phyloP scores from a whole-genome alignment of 2,113 vertebrate species.

The Mesembrinibis cayennensis region DNA sequence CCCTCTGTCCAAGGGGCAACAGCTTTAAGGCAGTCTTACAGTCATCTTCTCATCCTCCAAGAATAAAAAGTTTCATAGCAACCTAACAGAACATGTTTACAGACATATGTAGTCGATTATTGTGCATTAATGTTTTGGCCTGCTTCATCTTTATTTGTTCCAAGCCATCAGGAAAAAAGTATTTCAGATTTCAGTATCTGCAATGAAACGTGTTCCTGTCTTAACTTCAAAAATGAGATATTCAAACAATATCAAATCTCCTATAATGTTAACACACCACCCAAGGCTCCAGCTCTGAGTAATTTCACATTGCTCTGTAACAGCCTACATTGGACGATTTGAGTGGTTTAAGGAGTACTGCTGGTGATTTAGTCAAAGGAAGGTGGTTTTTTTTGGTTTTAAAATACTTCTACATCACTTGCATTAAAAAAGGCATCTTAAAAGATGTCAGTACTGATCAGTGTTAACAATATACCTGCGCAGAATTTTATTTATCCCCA shows the following conservation, averaged over 20 bases:
- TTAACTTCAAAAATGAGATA: background rate
- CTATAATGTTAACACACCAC: background rate
- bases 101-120: slow-evolving; percentile 24
- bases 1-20: background rate
- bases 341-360: background rate
- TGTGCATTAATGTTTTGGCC: slow-evolving; percentile 36
- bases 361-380: background rate
- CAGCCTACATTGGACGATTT: background rate
- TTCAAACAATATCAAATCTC: background rate
- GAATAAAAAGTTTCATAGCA: slow-evolving; percentile 45
- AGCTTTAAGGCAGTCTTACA: background rate
- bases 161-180: slow-evolving; percentile 13
- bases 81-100: slow-evolving; percentile 56
- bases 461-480: background rate
- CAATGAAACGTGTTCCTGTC: background rate
- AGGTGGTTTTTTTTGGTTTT: background rate
- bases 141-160: slow-evolving; percentile 16
- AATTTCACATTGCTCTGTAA: background rate
- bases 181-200: slow-evolving; percentile 20
- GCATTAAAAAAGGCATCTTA: background rate
- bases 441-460: background rate
- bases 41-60: background rate
- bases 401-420: background rate
- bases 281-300: background rate
- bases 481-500: background rate